Conservation (phyloP, 2,113 vertebrate genomes). For the Loxodonta africana region DNA sequence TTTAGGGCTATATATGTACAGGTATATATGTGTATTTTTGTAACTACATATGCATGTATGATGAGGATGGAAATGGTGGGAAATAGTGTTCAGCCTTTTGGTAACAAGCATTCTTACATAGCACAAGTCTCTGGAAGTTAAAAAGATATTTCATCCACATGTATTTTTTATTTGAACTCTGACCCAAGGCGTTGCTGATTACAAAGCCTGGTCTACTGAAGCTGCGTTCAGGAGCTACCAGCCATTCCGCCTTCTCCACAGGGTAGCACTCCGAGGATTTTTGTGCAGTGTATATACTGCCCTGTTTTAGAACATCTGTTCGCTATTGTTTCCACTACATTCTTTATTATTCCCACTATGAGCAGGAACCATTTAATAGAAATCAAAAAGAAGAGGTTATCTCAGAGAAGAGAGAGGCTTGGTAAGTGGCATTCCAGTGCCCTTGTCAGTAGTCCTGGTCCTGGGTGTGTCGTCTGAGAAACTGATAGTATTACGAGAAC, state of each 20-base stretch:
- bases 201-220: background rate
- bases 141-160: background rate
- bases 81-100: background rate
- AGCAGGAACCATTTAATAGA: background rate
- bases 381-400: background rate
- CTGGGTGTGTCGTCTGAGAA: background rate
- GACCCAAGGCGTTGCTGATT: background rate
- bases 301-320: background rate
- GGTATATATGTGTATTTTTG: background rate
- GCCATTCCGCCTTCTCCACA: background rate
- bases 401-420: background rate
- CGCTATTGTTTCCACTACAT: background rate
- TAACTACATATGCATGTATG: background rate
- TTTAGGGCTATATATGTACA: background rate
- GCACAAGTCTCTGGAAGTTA: background rate
- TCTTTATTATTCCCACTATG: background rate
- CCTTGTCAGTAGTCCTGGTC: background rate
- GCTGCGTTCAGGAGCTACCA: background rate
- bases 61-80: background rate
- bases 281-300: background rate
- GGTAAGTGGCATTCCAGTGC: accelerated
- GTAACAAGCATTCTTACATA: background rate
- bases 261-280: accelerated
- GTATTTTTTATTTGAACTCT: conserved; percentile 7
- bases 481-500: background rate